Evolutionary conservation across 1,140 invertebrate species (phyloP).

Genomic region (Eriocheir sinensis): DNA sequence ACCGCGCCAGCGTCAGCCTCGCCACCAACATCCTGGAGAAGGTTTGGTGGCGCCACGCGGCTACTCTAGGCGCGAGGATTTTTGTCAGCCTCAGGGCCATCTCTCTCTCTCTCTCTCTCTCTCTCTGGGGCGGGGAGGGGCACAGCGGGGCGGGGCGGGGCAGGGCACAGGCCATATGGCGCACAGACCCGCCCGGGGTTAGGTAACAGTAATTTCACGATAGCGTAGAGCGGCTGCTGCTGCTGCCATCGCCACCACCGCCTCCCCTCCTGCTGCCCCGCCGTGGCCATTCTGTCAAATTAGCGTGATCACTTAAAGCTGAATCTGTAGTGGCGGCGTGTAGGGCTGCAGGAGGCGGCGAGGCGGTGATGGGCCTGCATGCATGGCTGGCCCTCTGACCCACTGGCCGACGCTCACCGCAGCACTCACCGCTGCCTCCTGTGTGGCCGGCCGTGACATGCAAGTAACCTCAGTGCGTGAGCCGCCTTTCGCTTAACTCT

Average conservation of each 20-base stretch:
- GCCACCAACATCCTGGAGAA: neutral
- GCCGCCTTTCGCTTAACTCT: too few species aligned
- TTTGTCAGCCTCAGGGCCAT: neutral
- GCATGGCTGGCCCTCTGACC: too few species aligned
- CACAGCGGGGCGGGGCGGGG: neutral
- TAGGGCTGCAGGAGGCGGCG: too few species aligned
- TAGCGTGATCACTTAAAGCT: neutral
- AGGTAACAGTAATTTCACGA: neutral
- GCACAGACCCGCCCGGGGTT: neutral
- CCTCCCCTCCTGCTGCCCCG: neutral
- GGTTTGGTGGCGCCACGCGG: neutral
- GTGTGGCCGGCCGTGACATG: too few species aligned
- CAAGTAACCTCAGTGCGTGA: too few species aligned
- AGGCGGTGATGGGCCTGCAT: too few species aligned
- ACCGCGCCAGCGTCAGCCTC: neutral
- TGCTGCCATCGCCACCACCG: neutral
- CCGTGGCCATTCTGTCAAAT: neutral
- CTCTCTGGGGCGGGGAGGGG: constrained; percentile 5
- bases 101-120: neutral
- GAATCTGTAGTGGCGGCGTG: neutral
- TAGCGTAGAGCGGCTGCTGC: neutral
- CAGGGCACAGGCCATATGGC: neutral
- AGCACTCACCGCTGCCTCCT: too few species aligned
- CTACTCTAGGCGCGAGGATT: neutral
- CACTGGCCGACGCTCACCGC: too few species aligned